Base-by-base conservation (phyloP, 2,797 vertebrate genomes). In the Sebastes ruberrimus region DNA sequence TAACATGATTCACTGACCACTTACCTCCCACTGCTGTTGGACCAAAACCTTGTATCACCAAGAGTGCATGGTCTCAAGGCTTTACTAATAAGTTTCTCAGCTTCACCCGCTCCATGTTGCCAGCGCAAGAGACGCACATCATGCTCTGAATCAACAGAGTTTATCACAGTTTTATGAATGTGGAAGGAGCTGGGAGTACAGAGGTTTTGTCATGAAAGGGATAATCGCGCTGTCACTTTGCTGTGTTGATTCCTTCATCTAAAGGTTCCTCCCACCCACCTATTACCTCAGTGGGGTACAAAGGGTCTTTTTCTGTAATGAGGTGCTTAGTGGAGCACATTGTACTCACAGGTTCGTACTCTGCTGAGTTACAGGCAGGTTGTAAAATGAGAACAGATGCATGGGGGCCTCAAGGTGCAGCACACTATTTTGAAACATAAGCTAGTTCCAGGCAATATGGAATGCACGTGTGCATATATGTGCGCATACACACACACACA, bases 341-440 rank as follows among this genome's bases (percentile, higher is more conserved):
- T 91, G 85, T 90, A 77, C 85, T 90, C 75, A 72, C 63, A 89
- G 79, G 73, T 85, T 88, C 81, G 86, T 61, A 68, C 83, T 85
- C 71, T 60, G 80, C 78, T 64, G 76, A 90, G 86, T 89, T 92
- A 86, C 79, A 80, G 86, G 86, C 85, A 89, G 72, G 83, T 92
- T 92, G 89, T 92, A 93, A 94, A 94, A 92, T 90, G 80, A 91
- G 92, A 91, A 84, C 92, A 91, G 86, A 93, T 93, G 86, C 83
- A 81, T 28, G 59, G 42, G 68, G 86, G 82, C 83, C 84, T 91
- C 84, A 77, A 88, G 81, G 77, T 87, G 86, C 63, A 82, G 61
- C 71, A 9, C 60, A 55, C 59, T 82, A 57, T 88, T 89, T 86
- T 86, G 67, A 91, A 87, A 86, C 49, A 77, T 75, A 76, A 74